phyloP scores from a whole-genome alignment of 2,888 invertebrate species.

The Philopedon plagiatum region DNA sequence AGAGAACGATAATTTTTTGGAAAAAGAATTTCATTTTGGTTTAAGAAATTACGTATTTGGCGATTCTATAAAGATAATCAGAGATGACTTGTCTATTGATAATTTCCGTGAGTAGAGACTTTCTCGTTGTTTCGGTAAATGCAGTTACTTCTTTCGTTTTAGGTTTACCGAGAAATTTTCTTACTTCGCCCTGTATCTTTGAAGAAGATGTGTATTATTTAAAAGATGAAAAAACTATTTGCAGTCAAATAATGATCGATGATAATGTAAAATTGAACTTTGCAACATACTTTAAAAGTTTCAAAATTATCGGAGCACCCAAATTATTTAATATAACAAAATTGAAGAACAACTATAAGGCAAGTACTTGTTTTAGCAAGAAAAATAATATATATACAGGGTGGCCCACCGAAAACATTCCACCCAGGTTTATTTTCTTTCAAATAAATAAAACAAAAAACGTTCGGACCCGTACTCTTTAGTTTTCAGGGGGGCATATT shows the following conservation, averaged over 20 bases:
- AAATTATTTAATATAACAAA: slow-evolving; percentile 58
- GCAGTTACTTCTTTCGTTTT: slow-evolving; percentile 42
- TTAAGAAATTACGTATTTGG: slow-evolving; percentile 35
- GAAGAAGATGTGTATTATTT: slow-evolving; percentile 68
- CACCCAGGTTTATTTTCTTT: too few species aligned
- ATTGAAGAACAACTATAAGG: slow-evolving; percentile 42
- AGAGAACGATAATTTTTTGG: not conserved
- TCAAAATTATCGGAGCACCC: slow-evolving; percentile 60
- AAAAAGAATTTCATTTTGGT: not conserved
- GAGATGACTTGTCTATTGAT: slow-evolving; percentile 25
- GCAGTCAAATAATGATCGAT: slow-evolving; percentile 65
- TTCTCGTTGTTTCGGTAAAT: not conserved
- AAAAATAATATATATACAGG: not conserved
- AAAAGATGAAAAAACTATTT: slow-evolving; percentile 66
- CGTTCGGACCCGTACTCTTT: too few species aligned
- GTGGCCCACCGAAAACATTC: not conserved
- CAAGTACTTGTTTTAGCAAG: not conserved
- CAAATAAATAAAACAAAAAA: too few species aligned
- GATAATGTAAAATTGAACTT: slow-evolving; percentile 62
- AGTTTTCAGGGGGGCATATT: too few species aligned
- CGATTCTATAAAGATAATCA: slow-evolving; percentile 30
- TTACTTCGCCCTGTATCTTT: slow-evolving; percentile 62
- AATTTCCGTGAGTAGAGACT: slow-evolving; percentile 37
- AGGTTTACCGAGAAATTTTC: slow-evolving; percentile 64
- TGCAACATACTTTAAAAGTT: slow-evolving; percentile 63